Percentiles rank a stretch among this genome's conserved stretches.
phyloP scores from a whole-genome alignment of 2,797 vertebrate genomes.

The Argya squamiceps region DNA sequence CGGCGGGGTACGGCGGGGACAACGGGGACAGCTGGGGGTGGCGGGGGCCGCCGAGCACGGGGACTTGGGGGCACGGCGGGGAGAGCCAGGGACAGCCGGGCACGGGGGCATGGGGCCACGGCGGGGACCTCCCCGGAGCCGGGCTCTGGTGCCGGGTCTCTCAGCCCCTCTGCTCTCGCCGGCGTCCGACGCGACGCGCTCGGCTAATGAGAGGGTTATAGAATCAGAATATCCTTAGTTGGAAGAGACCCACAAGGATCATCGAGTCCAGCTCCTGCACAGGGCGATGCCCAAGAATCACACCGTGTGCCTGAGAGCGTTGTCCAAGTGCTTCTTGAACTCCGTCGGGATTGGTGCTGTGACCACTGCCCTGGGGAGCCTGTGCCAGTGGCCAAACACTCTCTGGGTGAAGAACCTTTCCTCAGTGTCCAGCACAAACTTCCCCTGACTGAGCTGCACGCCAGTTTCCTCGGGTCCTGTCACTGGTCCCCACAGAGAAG shows the following conservation, averaged over 20 bases:
- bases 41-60: too few species aligned
- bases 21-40: neutral
- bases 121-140: rapidly evolving
- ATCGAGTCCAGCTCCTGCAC: rapidly evolving
- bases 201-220: rapidly evolving
- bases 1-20: too few species aligned
- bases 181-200: rapidly evolving
- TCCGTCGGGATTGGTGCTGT: neutral
- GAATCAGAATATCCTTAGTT: too few species aligned
- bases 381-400: neutral
- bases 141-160: too few species aligned
- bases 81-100: neutral
- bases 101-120: too few species aligned
- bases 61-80: too few species aligned
- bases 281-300: neutral
- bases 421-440: rapidly evolving
- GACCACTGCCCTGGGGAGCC: neutral
- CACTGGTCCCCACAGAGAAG: rapidly evolving
- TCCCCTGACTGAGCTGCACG: rapidly evolving
- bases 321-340: rapidly evolving
- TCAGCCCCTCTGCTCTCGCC: too few species aligned
- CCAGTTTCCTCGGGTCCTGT: rapidly evolving
- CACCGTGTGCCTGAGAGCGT: rapidly evolving
- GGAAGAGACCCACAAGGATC: neutral
- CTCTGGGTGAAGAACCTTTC: too few species aligned